These are phyloP conservation scores for Gyrodactylus bullatarudis DNA, from an alignment of 1,140 invertebrate genomes.

Conservation along the genomic window DNA sequence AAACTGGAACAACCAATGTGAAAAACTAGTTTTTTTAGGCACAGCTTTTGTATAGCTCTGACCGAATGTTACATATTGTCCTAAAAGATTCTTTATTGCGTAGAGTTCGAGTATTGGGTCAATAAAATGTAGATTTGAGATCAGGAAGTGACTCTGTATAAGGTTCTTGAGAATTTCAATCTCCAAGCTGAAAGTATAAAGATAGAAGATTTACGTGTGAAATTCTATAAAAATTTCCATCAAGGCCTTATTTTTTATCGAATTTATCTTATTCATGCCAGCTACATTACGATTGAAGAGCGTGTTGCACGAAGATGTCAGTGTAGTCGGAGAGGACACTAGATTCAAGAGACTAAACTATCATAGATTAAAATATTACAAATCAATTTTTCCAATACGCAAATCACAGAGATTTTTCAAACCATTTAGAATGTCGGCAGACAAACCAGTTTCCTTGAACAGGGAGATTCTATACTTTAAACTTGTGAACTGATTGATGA, in stretches of 20 bases:
- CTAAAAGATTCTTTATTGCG: not conserved
- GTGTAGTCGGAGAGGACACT: not conserved
- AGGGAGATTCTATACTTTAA: not conserved
- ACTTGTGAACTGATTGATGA: not conserved
- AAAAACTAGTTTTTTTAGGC: not conserved
- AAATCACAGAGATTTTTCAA: not conserved
- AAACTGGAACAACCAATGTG: not conserved
- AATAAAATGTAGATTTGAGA: not conserved
- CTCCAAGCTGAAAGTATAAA: too few species aligned
- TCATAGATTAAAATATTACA: not conserved
- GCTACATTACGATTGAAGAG: not conserved
- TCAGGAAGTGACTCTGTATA: not conserved
- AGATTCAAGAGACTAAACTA: not conserved
- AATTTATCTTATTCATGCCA: not conserved
- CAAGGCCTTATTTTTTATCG: not conserved
- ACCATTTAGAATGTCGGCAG: not conserved
- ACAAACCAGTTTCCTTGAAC: not conserved
- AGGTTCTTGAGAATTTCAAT: not conserved
- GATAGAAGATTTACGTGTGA: too few species aligned
- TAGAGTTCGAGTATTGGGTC: not conserved
- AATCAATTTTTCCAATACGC: not conserved
- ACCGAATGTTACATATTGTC: not conserved
- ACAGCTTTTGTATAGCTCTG: not conserved
- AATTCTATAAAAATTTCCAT: not conserved
- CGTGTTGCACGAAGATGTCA: not conserved